Conservation (phyloP, 2,113 vertebrate genomes). For the Zosterops lateralis region DNA sequence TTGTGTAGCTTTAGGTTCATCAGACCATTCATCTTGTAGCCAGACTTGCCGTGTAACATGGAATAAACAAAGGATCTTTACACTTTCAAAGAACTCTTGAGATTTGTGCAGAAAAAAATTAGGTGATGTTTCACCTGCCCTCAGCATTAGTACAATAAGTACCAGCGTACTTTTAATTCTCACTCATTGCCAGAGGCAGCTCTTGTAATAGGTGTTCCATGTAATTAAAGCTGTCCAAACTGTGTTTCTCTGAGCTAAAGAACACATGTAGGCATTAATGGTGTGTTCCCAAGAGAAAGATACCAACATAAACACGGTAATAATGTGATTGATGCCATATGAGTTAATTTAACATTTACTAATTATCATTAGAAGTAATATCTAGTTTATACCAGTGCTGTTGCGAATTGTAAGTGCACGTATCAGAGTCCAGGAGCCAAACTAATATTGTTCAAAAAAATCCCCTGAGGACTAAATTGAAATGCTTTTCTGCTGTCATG, state of each 20-base stretch:
- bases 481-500: not conserved
- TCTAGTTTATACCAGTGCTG: not conserved
- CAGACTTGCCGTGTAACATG: not conserved
- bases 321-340: not conserved
- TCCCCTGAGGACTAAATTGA: not conserved
- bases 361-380: not conserved
- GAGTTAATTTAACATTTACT: not conserved
- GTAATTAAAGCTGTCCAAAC: slow-evolving; percentile 1
- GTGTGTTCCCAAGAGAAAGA: not conserved
- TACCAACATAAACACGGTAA: not conserved
- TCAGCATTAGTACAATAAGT: not conserved
- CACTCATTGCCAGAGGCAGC: not conserved
- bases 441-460: not conserved
- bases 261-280: not conserved
- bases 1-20: not conserved
- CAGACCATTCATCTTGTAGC: not conserved
- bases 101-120: not conserved
- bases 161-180: not conserved
- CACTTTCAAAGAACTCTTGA: not conserved
- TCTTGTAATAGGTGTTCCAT: not conserved
- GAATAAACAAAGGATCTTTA: not conserved
- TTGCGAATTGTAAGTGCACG: not conserved
- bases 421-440: not conserved
- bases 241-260: not conserved
- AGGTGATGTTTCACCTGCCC: not conserved